phyloP scores from a whole-genome alignment of 2,888 invertebrate species.

The Sinohyriopsis cumingii region DNA sequence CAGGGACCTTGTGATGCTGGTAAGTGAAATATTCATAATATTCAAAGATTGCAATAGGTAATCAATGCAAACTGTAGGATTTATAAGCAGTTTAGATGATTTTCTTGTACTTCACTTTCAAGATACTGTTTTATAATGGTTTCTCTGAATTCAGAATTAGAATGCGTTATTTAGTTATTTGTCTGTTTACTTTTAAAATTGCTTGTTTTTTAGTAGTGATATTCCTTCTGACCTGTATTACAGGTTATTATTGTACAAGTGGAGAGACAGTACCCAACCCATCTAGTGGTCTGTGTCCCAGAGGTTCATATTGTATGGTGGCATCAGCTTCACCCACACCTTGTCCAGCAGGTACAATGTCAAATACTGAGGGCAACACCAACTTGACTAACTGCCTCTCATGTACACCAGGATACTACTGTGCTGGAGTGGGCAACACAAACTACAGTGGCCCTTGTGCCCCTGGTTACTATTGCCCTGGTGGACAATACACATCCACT shows the following conservation, averaged over 20 bases:
- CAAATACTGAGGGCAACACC: slow-evolving; percentile 53
- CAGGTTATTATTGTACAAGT: slow-evolving; percentile 63
- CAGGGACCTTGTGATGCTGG: slow-evolving; percentile 60
- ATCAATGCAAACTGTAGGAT: too few relatives aligned
- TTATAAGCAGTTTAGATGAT: too few relatives aligned
- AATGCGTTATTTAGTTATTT: too few relatives aligned
- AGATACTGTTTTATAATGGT: not conserved
- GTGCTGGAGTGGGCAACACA: slow-evolving; percentile 58
- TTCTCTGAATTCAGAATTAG: not conserved
- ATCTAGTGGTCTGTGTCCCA: slow-evolving; percentile 53
- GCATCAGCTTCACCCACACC: slow-evolving; percentile 59
- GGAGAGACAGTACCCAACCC: slow-evolving; percentile 58
- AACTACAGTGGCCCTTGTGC: slow-evolving; percentile 59
- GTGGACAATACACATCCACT: slow-evolving; percentile 89
- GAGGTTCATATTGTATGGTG: slow-evolving; percentile 59
- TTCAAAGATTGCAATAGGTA: too few relatives aligned
- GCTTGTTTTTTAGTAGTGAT: not conserved
- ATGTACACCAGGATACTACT: slow-evolving; percentile 66
- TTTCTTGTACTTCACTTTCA: not conserved
- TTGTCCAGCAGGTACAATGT: slow-evolving; percentile 67
- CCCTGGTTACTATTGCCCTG: slow-evolving; percentile 84
- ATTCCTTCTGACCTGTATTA: slow-evolving; percentile 31
- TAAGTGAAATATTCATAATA: slow-evolving; percentile 21
- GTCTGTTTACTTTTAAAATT: not conserved
- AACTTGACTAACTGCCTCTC: slow-evolving; percentile 56